These are phyloP conservation scores for Vidua chalybeata DNA, from an alignment of 2,113 vertebrate genomes.

Conservation along the genomic window DNA sequence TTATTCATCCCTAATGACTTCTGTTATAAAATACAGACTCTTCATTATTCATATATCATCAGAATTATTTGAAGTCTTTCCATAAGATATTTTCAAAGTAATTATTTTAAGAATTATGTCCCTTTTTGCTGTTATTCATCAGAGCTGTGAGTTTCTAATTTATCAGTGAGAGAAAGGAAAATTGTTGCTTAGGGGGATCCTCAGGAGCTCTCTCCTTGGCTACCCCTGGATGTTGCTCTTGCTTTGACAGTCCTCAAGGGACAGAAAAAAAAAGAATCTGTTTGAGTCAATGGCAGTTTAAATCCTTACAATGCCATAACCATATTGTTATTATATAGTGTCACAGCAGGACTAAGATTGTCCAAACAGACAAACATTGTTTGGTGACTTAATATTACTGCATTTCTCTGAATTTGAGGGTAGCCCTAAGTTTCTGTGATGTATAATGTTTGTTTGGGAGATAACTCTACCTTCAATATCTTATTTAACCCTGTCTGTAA, in stretches of 20 bases:
- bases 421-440: background rate
- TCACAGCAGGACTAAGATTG: background rate
- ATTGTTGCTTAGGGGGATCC: background rate
- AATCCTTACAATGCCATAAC: background rate
- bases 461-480: background rate
- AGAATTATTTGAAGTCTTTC: conserved; percentile 32
- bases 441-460: background rate
- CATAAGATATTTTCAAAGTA: conserved; percentile 13
- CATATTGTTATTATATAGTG: background rate
- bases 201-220: background rate
- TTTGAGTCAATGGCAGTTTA: background rate
- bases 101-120: conserved; percentile 37
- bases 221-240: fast-evolving
- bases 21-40: conserved; percentile 25
- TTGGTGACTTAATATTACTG: background rate
- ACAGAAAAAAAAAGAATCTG: background rate
- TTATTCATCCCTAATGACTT: conserved; percentile 39
- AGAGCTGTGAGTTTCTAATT: background rate
- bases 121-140: background rate
- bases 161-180: background rate
- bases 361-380: background rate
- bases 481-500: background rate
- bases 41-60: conserved; percentile 34
- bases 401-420: background rate
- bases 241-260: background rate